A percentile compares a stretch with the other conserved stretches of the same genome.
These are phyloP conservation scores for Abramis brama DNA, from an alignment of 2,113 vertebrate species.

Conservation along the genomic window DNA sequence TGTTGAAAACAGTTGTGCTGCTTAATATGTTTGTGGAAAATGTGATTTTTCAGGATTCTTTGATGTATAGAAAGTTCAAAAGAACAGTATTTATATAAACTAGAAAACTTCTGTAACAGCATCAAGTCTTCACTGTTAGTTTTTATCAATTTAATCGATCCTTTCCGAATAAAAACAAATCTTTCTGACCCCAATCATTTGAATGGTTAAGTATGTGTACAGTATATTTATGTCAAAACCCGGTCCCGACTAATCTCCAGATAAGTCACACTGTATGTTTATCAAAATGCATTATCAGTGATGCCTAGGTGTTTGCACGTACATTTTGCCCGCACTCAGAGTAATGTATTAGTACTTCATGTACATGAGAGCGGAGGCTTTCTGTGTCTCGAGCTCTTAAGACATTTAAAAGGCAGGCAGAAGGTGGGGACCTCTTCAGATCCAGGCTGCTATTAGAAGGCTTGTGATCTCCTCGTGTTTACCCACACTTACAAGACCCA, in stretches of 20 bases:
- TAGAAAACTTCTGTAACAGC: too few relatives aligned
- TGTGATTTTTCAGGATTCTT: too few relatives aligned
- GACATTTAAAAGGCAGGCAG: conserved; percentile 70
- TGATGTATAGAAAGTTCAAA: too few relatives aligned
- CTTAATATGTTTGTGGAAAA: too few relatives aligned
- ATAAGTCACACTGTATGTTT: not conserved
- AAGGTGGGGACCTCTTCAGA: conserved; percentile 79
- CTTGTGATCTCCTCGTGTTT: conserved; percentile 80
- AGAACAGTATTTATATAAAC: too few relatives aligned
- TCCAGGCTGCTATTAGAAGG: conserved; percentile 76
- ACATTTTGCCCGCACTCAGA: not conserved
- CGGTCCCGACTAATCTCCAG: not conserved
- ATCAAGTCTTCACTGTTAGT: too few relatives aligned
- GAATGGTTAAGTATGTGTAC: not conserved
- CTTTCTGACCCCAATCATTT: not conserved
- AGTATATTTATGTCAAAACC: not conserved
- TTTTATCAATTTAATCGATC: not conserved
- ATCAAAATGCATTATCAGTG: not conserved
- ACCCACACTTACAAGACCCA: conserved; percentile 72
- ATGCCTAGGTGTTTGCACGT: not conserved
- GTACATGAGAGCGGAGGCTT: conserved; percentile 54
- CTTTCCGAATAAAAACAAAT: not conserved
- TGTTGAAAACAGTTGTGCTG: not conserved
- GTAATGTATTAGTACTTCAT: conserved; percentile 25
- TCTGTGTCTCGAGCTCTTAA: conserved; percentile 67